phyloP scores from a whole-genome alignment of 2,797 vertebrate genomes.

The Halcyon leucocephala region DNA sequence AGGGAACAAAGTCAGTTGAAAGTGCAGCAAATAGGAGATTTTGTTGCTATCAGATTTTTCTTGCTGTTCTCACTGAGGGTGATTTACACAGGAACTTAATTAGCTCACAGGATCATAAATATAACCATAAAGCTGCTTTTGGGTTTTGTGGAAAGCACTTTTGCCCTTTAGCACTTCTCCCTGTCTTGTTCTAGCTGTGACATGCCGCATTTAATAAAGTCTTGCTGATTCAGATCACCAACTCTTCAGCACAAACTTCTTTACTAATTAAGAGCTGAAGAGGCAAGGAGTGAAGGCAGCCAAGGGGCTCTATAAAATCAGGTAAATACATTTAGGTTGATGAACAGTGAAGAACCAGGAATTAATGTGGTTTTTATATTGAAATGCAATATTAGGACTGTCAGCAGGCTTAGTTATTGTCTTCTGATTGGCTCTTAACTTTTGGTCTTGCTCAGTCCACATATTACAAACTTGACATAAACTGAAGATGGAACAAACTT shows the following conservation, averaged over 20 bases:
- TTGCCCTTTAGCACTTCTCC: conserved; percentile 55
- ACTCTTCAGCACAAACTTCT: conserved; percentile 20
- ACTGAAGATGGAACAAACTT: neutral
- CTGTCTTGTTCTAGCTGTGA: conserved; percentile 47
- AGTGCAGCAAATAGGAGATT: conserved; percentile 22
- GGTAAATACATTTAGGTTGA: conserved; percentile 15
- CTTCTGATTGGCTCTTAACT: neutral
- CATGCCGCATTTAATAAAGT: conserved; percentile 53
- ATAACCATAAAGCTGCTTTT: conserved; percentile 13
- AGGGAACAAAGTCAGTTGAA: neutral
- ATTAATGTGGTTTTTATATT: neutral
- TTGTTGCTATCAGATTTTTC: conserved; percentile 25
- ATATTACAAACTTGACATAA: neutral
- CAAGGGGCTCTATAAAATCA: conserved; percentile 10
- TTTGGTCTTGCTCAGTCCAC: neutral
- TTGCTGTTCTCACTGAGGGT: conserved; percentile 1
- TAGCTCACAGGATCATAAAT: conserved; percentile 35
- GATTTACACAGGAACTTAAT: conserved; percentile 48
- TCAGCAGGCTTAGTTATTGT: neutral
- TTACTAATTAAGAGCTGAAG: conserved; percentile 52
- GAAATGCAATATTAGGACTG: neutral
- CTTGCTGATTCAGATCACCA: conserved; percentile 55
- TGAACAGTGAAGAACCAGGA: neutral
- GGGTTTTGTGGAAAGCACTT: conserved; percentile 22
- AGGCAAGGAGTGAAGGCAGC: conserved; percentile 20